Evolutionary conservation across 2,797 vertebrate genomes (phyloP), one percentile per base, ranked within the genome.

Genomic region (Astyanax mexicanus): DNA sequence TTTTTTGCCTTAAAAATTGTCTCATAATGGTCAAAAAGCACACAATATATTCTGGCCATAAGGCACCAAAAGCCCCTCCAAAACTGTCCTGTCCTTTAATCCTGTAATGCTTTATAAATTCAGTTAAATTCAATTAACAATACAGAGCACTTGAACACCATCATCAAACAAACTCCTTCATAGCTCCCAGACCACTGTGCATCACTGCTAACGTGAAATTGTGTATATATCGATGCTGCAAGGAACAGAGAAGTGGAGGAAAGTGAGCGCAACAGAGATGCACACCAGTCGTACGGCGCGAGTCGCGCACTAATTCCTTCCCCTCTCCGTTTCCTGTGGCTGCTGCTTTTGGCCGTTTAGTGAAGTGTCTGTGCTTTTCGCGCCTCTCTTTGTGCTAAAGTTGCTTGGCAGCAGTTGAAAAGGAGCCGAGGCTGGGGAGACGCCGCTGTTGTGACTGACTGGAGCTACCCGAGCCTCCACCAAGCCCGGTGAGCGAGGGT

Each of bases 361-460:
- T 51, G 69, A 71, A 67, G 79, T 79, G 52, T 78, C 77, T 74
- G 77, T 68, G 65, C 70, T 72, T 73, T 45, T 66, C 64, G 27
- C 42, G 52, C 37, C 69, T 77, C 75, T 77, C 61, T 45, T 64
- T 40, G 15, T 62, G 73, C 68, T 70, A 76, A 82, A 84, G 72
- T 79, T 80, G 58, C 47, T 71, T 74, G 72, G 78, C 72, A 82
- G 78, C 47, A 68, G 60, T 75, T 81, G 55, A 81, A 72, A 80
- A 75, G 66, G 45, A 77, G 32, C 52, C 23, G 32, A 11, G 40
- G 78, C 29, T 42, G 58, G 69, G 64, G 51, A 76, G 71, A 51
- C 44, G 27, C 42, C 80, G 76, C 70, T 40, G 55, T 71, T 60
- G 25, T 29, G 74, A 78, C 72, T 67, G 70, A 75, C 65, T 75